These are phyloP conservation scores for Lasius platythorax DNA, from an alignment of 2,888 invertebrate genomes.

Conservation along the genomic window DNA sequence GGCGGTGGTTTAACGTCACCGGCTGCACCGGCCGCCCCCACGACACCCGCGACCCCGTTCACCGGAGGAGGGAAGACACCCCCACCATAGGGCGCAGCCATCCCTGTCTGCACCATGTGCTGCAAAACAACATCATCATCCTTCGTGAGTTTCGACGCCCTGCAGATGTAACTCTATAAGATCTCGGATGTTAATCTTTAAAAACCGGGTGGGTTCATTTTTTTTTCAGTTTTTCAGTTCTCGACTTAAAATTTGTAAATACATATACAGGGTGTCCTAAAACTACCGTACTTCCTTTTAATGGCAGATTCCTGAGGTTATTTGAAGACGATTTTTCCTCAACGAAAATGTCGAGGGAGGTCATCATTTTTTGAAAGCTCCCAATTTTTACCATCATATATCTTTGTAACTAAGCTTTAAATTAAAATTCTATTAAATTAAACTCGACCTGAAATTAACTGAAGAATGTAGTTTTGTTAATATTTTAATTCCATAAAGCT, in stretches of 20 bases:
- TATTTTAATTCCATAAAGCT: too few relatives aligned
- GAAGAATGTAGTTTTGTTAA: too few relatives aligned
- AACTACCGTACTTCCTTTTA: too few relatives aligned
- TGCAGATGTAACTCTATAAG: background rate
- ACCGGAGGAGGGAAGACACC: conserved; percentile 88
- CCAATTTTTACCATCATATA: too few relatives aligned
- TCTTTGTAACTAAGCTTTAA: too few relatives aligned
- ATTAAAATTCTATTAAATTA: too few relatives aligned
- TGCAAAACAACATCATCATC: conserved; percentile 86
- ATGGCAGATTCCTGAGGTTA: too few relatives aligned
- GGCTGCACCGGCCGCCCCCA: conserved; percentile 87
- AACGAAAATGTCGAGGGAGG: too few relatives aligned
- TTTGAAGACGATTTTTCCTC: too few relatives aligned
- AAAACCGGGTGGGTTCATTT: background rate
- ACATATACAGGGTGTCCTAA: background rate
- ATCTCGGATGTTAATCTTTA: background rate
- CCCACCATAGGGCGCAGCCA: conserved; percentile 90
- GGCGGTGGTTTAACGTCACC: conserved; percentile 86
- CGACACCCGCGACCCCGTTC: conserved; percentile 86
- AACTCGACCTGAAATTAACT: too few relatives aligned
- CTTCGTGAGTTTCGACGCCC: background rate
- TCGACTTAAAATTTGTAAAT: background rate
- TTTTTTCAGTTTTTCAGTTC: background rate
- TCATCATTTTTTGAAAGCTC: too few relatives aligned
- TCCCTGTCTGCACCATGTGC: conserved; percentile 98